These are phyloP conservation scores for Sipha flava DNA, from an alignment of 1,140 invertebrate species.

Conservation along the genomic window DNA sequence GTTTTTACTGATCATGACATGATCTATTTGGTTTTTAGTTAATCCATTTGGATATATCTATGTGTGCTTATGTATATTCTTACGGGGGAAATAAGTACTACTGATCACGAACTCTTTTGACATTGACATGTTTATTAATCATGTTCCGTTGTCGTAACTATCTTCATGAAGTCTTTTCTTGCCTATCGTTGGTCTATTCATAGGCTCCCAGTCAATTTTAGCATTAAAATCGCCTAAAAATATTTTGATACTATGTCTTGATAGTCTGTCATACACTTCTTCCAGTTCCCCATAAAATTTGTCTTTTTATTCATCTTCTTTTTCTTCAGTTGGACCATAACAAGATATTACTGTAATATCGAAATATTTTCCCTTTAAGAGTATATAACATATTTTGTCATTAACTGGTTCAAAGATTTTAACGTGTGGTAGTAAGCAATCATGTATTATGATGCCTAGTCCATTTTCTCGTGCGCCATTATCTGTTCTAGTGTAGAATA, in stretches of 20 bases:
- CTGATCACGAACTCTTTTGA: conserved; percentile 35
- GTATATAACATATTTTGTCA: conserved; percentile 24
- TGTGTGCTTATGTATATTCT: conserved; percentile 37
- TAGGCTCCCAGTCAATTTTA: conserved; percentile 8
- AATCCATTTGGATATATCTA: conserved; percentile 36
- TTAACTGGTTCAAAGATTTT: conserved; percentile 24
- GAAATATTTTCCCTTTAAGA: conserved; percentile 9
- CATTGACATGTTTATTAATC: background rate
- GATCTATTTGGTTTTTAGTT: conserved; percentile 35
- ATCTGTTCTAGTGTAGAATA: conserved; percentile 13
- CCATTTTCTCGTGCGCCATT: background rate
- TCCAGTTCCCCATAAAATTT: conserved; percentile 8
- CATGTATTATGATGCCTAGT: conserved; percentile 12
- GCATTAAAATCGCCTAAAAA: conserved; percentile 35
- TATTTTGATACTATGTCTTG: conserved; percentile 27
- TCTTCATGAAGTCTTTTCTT: background rate
- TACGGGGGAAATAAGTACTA: conserved; percentile 37
- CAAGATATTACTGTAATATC: conserved; percentile 9
- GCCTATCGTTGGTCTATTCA: background rate
- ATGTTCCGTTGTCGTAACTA: background rate
- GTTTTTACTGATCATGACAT: conserved; percentile 34
- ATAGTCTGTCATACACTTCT: background rate
- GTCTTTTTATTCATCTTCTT: conserved; percentile 31
- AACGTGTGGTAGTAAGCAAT: background rate
- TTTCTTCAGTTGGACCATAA: conserved; percentile 14